Base-by-base conservation (phyloP, 2,888 invertebrate species). In the Gasteruption jaculator region DNA sequence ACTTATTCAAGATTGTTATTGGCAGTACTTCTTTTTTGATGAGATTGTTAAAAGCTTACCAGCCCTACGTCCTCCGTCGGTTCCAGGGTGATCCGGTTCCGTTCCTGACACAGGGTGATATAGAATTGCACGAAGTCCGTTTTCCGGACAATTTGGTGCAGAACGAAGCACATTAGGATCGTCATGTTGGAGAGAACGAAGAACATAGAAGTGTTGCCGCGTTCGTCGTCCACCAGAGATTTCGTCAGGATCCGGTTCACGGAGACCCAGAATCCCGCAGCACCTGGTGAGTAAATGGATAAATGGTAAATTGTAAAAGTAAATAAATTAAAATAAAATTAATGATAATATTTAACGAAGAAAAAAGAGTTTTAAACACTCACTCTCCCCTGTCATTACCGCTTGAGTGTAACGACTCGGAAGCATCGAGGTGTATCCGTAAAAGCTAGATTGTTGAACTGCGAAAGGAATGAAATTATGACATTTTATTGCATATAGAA, bases 351-450 rank as follows among this genome's bases (percentile, higher is more conserved):
- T 29, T 29, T 29, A 7, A n/a, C 12, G 29, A 6, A 11, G 6
- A 5, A 3, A 22, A 19, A 14, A 12, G 29, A 41, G 32, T 30
- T 14, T 25, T n/a, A 24, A 38, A 32, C 45, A 74, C 79, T 78
- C 75, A 86, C 92, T 93, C 78, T 93, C 93, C 45, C 93, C 93
- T 4, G 88, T 87, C 93, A 93, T 93, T 2, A 93, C 91, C 21
- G 93, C 92, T 70, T 93, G 92, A 0, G 92, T 93, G 61, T 92
- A 93, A 50, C 85, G 76, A 49, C 86, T 83, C 15, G 93, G 93
- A 48, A 93, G 74, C 82, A 92, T 92, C 45, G 91, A 91, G 1
- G 92, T 90, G 67, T 91, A 92, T 3, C 93, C 93, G 66, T 93
- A 93, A 72, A 92, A 93, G 62, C 92, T 92, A 1, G 91, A 91